Percentiles rank a stretch among this genome's conserved stretches.
These are phyloP conservation scores for Helicoverpa assulta DNA, from an alignment of 2,888 invertebrate genomes.

Conservation along the genomic window DNA sequence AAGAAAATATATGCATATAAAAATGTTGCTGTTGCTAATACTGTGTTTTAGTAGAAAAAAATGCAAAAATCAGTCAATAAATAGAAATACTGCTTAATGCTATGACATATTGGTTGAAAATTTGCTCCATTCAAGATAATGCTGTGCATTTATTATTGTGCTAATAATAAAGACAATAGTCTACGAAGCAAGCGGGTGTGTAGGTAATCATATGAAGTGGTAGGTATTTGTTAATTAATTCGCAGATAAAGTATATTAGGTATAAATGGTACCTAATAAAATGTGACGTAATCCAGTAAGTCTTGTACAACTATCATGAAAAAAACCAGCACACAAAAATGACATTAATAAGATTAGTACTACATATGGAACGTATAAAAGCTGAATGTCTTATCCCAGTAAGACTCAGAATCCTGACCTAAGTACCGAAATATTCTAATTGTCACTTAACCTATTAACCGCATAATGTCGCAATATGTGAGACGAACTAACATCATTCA, in stretches of 20 bases:
- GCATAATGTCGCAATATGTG: slow-evolving; percentile 71
- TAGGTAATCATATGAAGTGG: slow-evolving; percentile 16
- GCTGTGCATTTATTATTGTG: slow-evolving; percentile 31
- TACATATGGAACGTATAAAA: slow-evolving; percentile 6
- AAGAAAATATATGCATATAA: background rate
- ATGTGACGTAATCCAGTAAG: slow-evolving; percentile 17
- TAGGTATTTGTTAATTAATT: slow-evolving; percentile 16
- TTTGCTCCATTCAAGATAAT: slow-evolving; percentile 31
- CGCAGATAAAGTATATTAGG: slow-evolving; percentile 25
- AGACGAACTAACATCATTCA: slow-evolving; percentile 76
- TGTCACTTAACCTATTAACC: slow-evolving; percentile 84
- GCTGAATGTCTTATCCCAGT: slow-evolving; percentile 30
- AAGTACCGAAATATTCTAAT: slow-evolving; percentile 74
- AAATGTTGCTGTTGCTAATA: background rate
- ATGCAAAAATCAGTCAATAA: background rate
- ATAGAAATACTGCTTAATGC: slow-evolving; percentile 1
- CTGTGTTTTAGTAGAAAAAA: background rate
- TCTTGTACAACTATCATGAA: background rate
- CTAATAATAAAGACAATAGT: slow-evolving; percentile 32
- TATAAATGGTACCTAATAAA: slow-evolving; percentile 17
- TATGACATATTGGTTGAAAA: slow-evolving; percentile 17
- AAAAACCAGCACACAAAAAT: slow-evolving; percentile 1
- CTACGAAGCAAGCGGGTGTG: slow-evolving; percentile 55
- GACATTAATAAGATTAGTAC: background rate
- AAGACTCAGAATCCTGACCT: slow-evolving; percentile 38